Evolutionary conservation across 2,113 vertebrate genomes (phyloP).

Genomic region (Alethe diademata): DNA sequence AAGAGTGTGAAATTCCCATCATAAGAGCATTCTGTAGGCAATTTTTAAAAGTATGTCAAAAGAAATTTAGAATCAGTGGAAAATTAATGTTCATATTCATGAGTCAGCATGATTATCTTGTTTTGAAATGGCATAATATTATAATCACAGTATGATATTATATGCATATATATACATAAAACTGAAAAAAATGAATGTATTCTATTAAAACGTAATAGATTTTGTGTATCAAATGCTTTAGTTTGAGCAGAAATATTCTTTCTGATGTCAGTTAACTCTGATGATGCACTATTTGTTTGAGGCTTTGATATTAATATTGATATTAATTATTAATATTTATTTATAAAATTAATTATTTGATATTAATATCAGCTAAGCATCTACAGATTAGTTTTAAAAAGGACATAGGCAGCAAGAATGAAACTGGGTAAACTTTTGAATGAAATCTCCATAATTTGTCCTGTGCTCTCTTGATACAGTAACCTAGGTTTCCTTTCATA

Average conservation of each 20-base stretch:
- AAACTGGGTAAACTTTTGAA: not conserved
- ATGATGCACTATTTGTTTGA: not conserved
- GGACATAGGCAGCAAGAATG: not conserved
- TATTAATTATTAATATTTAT: too few relatives aligned
- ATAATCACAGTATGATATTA: not conserved
- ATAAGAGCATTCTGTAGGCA: not conserved
- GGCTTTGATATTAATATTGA: not conserved
- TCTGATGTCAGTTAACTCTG: not conserved
- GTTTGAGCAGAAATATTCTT: not conserved
- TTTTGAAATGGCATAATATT: not conserved
- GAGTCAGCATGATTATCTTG: not conserved
- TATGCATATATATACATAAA: not conserved
- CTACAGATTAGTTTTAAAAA: not conserved
- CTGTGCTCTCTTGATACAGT: not conserved
- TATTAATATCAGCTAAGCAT: not conserved
- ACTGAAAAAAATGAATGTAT: not conserved
- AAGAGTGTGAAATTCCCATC: constrained; percentile 12
- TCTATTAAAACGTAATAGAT: not conserved
- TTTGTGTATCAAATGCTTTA: not conserved
- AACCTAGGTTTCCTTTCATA: not conserved
- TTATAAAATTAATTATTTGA: too few relatives aligned
- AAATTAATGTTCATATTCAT: not conserved
- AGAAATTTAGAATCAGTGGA: not conserved
- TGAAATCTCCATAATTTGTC: not conserved
- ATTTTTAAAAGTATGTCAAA: not conserved